Evolutionary conservation across 1,140 invertebrate genomes (phyloP).

Genomic region (Drosophila tristis): DNA sequence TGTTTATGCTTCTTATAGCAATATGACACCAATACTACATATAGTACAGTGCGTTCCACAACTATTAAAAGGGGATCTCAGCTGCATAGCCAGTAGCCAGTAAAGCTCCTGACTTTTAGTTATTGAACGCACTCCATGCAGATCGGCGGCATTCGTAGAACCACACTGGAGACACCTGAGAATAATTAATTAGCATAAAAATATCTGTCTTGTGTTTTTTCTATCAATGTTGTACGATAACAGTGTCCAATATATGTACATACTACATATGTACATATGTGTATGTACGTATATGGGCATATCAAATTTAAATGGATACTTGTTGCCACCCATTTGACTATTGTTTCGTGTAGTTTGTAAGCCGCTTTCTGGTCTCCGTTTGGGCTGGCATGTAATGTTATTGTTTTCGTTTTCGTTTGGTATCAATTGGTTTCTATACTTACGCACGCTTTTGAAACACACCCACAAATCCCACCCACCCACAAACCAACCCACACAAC

Average conservation of each 20-base stretch:
- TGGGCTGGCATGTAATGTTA: constrained; percentile 19
- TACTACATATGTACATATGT: too few relatives aligned
- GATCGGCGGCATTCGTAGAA: background rate
- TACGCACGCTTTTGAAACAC: constrained; percentile 28
- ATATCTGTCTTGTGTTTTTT: background rate
- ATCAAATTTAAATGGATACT: constrained; percentile 10
- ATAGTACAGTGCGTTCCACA: constrained; percentile 32
- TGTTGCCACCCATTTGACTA: constrained; percentile 8
- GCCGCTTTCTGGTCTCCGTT: constrained; percentile 16
- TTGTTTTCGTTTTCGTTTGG: constrained; percentile 29
- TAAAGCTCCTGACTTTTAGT: too few relatives aligned
- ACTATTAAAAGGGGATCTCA: background rate
- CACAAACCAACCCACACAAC: constrained; percentile 34
- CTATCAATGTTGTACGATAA: background rate
- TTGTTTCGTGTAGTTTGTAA: constrained; percentile 35
- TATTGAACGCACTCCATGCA: background rate
- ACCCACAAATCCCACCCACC: constrained; percentile 20
- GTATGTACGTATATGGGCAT: background rate
- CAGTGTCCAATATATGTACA: too few relatives aligned
- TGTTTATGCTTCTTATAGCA: constrained; percentile 12
- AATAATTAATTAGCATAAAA: constrained; percentile 2
- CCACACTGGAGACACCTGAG: too few relatives aligned
- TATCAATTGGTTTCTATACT: constrained; percentile 31
- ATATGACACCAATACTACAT: constrained; percentile 1
- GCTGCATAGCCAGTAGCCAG: background rate